These are phyloP conservation scores for Smittia aterrima DNA, from an alignment of 2,888 invertebrate species.

Conservation along the genomic window DNA sequence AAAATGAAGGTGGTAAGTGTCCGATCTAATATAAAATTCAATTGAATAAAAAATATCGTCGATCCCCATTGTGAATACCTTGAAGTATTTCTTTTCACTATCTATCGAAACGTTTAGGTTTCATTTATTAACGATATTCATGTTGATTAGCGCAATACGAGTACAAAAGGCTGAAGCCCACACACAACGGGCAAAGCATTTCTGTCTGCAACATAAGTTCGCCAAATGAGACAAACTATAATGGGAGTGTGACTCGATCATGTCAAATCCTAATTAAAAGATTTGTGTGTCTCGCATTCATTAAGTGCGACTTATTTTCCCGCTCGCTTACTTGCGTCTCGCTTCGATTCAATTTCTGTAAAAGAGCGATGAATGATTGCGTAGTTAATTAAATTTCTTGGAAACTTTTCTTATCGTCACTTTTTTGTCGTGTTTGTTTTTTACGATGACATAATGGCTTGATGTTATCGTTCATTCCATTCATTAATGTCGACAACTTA, in stretches of 20 bases:
- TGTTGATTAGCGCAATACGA: not conserved
- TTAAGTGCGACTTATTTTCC: not conserved
- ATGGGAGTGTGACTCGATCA: constrained; percentile 26
- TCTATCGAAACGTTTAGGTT: not conserved
- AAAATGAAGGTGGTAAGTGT: constrained; percentile 93
- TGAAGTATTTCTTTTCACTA: not conserved
- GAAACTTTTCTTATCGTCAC: not conserved
- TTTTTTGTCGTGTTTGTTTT: not conserved
- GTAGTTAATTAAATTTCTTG: constrained; percentile 16
- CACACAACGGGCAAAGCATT: not conserved
- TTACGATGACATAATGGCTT: not conserved
- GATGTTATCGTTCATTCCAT: not conserved
- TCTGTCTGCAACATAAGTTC: not conserved
- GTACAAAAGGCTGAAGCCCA: not conserved
- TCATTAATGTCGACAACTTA: not conserved
- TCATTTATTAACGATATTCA: not conserved
- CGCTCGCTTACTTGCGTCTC: not conserved
- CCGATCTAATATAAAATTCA: not conserved
- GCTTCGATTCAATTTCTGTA: not conserved
- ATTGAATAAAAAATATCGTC: not conserved
- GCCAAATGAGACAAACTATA: not conserved
- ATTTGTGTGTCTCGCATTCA: constrained; percentile 17
- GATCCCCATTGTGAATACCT: not conserved
- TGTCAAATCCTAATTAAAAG: constrained; percentile 32
- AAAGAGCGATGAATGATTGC: not conserved